Percentiles rank a stretch among this genome's conserved stretches.
Conservation (phyloP, 2,888 invertebrate genomes). For the Meandrusa payeni region DNA sequence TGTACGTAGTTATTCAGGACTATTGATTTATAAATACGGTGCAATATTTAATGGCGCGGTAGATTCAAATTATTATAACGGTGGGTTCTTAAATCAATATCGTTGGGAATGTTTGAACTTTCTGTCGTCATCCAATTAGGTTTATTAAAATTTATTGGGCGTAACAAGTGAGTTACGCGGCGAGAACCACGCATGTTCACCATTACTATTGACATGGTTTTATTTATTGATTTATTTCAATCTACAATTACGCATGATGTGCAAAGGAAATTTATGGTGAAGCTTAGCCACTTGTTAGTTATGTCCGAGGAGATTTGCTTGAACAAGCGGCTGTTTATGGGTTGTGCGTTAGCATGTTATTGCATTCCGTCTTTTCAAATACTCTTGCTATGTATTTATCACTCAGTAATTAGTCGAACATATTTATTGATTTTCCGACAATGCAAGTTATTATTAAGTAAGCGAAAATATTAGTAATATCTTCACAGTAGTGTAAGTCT, state of each 20-base stretch:
- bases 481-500: too few species aligned
- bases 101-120: slow-evolving; percentile 37
- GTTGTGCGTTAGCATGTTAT: slow-evolving; percentile 16
- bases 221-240: slow-evolving; percentile 60
- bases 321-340: slow-evolving; percentile 17
- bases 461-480: too few species aligned
- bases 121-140: slow-evolving; percentile 53
- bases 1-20: neutral
- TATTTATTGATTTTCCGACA: slow-evolving; percentile 15
- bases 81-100: slow-evolving; percentile 34
- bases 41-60: slow-evolving; percentile 12
- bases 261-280: slow-evolving; percentile 25
- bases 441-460: too few species aligned
- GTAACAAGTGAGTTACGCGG: slow-evolving; percentile 55
- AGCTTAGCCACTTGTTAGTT: slow-evolving; percentile 22
- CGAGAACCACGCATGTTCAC: slow-evolving; percentile 43
- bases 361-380: slow-evolving; percentile 13
- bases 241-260: slow-evolving; percentile 34
- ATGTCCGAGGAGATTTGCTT: slow-evolving; percentile 18
- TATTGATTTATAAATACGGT: neutral
- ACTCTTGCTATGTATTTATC: slow-evolving; percentile 10
- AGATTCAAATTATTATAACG: slow-evolving; percentile 25
- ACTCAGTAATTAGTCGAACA: slow-evolving; percentile 14
- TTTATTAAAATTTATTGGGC: slow-evolving; percentile 62
- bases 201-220: slow-evolving; percentile 54